These are phyloP conservation scores for Himalopsyche anomala DNA, from an alignment of 2,888 invertebrate species.

Conservation along the genomic window DNA sequence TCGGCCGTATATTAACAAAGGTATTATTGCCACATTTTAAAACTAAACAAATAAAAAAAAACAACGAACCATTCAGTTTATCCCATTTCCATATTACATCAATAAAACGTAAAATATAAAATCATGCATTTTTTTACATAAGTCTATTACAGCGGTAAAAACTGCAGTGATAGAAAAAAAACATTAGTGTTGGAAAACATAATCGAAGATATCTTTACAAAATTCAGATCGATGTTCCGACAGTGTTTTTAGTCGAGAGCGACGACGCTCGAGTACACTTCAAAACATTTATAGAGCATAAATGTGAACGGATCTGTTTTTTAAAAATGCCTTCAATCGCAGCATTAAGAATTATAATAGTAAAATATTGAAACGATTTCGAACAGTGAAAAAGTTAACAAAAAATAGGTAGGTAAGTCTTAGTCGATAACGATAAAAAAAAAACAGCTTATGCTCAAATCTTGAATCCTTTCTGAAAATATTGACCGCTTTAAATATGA, in stretches of 20 bases:
- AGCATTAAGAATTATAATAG: background rate
- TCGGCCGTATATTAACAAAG: slow-evolving; percentile 28
- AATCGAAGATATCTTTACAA: slow-evolving; percentile 23
- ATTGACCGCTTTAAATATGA: background rate
- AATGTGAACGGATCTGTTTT: slow-evolving; percentile 12
- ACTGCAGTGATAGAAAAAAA: background rate
- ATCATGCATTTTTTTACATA: background rate
- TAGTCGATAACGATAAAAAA: background rate
- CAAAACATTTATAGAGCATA: background rate
- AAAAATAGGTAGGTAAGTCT: slow-evolving; percentile 18
- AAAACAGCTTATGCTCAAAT: slow-evolving; percentile 19
- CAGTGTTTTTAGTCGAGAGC: background rate
- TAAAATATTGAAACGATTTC: slow-evolving; percentile 25
- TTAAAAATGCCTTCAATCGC: slow-evolving; percentile 19
- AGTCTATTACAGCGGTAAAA: background rate
- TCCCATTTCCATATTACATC: slow-evolving; percentile 43
- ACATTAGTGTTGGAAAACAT: background rate
- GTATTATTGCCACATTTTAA: slow-evolving; percentile 27
- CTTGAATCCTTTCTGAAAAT: slow-evolving; percentile 39
- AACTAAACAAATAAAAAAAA: slow-evolving; percentile 30
- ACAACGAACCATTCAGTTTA: slow-evolving; percentile 36
- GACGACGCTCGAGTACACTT: background rate
- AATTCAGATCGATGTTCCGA: slow-evolving; percentile 30
- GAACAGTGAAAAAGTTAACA: slow-evolving; percentile 39
- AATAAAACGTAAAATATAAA: slow-evolving; percentile 43